Conservation (phyloP, 1,140 invertebrate genomes). For the Drosophila triauraria region DNA sequence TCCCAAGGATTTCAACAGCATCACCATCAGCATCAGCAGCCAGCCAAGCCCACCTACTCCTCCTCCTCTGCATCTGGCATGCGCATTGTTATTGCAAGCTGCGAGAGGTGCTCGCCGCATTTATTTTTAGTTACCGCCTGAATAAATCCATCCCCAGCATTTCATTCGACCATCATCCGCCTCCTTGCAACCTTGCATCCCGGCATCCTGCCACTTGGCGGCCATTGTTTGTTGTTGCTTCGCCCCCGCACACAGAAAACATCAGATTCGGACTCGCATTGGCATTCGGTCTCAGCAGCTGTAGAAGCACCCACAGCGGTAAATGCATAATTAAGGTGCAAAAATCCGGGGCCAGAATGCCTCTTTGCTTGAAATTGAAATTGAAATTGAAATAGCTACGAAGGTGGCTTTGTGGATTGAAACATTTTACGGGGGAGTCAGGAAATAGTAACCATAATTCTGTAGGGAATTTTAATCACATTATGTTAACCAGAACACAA, state of each 20-base stretch:
- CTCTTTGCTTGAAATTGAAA: constrained; percentile 29
- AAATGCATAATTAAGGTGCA: constrained; percentile 74
- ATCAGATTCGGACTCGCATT: constrained; percentile 3
- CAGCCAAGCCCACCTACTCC: constrained; percentile 1
- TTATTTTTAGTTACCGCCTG: constrained; percentile 73
- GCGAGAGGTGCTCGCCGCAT: constrained; percentile 53
- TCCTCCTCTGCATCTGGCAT: constrained; percentile 58
- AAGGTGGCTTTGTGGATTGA: neutral
- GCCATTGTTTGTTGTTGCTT: constrained; percentile 48
- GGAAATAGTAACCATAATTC: neutral
- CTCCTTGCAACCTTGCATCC: constrained; percentile 1
- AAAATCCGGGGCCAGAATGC: constrained; percentile 15
- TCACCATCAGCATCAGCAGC: constrained; percentile 10
- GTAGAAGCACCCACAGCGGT: constrained; percentile 15
- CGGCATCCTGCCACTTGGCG: constrained; percentile 21
- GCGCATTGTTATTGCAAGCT: constrained; percentile 69
- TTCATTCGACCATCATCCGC: constrained; percentile 40
- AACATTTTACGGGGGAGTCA: neutral
- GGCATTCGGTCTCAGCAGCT: neutral
- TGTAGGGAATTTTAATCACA: neutral
- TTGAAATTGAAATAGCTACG: constrained; percentile 16
- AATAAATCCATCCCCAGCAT: constrained; percentile 64
- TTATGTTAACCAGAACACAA: too few species aligned
- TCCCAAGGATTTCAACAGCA: constrained; percentile 71
- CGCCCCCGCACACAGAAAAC: constrained; percentile 4